Conservation (phyloP, 2,888 invertebrate genomes). For the Chromoteleia sp. region DNA sequence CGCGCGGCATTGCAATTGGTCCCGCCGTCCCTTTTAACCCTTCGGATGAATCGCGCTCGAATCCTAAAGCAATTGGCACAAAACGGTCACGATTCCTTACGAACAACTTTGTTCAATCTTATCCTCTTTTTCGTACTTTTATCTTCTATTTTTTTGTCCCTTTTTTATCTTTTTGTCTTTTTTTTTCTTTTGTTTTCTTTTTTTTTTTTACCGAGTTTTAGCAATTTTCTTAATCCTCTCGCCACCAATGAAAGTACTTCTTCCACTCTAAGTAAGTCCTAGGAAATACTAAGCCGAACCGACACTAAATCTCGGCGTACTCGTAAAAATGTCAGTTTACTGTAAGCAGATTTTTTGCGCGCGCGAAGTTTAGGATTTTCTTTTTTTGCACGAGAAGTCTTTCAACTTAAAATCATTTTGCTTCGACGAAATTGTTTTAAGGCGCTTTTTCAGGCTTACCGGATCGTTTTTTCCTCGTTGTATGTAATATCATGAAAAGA, state of each 20-base stretch:
- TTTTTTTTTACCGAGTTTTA: constrained; percentile 22
- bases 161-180: not conserved
- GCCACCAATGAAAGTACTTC: constrained; percentile 57
- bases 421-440: constrained; percentile 31
- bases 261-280: constrained; percentile 57
- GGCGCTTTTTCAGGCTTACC: constrained; percentile 2
- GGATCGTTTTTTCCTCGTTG: no score
- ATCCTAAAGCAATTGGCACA: no score
- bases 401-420: constrained; percentile 20
- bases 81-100: no score
- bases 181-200: not conserved
- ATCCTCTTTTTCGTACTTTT: no score
- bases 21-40: no score
- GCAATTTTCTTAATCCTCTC: constrained; percentile 57
- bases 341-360: constrained; percentile 56
- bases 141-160: no score
- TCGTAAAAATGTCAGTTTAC: constrained; percentile 61
- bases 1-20: no score
- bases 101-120: no score
- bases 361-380: constrained; percentile 55
- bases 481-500: no score
- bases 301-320: constrained; percentile 58
- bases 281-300: constrained; percentile 52
- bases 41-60: no score
- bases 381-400: constrained; percentile 22